These are phyloP conservation scores for Drosophila sulfurigaster DNA, from an alignment of 1,140 invertebrate genomes.

Conservation along the genomic window DNA sequence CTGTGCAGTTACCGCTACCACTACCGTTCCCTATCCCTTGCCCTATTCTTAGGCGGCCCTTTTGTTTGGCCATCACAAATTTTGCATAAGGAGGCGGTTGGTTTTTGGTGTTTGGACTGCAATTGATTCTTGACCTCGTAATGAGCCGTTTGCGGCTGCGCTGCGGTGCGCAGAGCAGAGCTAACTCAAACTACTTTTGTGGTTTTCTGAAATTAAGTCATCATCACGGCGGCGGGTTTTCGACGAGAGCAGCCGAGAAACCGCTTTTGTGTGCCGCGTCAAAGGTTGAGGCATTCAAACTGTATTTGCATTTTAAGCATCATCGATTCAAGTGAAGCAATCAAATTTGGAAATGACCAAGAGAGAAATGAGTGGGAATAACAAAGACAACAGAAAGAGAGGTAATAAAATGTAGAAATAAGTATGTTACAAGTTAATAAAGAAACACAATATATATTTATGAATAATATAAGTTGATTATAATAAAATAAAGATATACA, in stretches of 20 bases:
- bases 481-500: too few relatives aligned
- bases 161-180: background rate
- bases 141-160: slow-evolving; percentile 44
- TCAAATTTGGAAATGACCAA: background rate
- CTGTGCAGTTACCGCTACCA: slow-evolving; percentile 29
- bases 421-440: background rate
- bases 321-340: background rate
- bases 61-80: slow-evolving; percentile 25
- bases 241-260: background rate
- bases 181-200: slow-evolving; percentile 30
- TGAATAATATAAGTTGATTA: too few relatives aligned
- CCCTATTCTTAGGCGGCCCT: slow-evolving; percentile 7
- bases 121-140: slow-evolving; percentile 56
- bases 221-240: slow-evolving; percentile 34
- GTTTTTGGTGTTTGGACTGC: slow-evolving; percentile 39
- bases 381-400: background rate
- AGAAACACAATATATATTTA: too few relatives aligned
- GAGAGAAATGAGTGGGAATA: background rate
- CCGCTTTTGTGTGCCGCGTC: slow-evolving; percentile 4
- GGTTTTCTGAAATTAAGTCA: slow-evolving; percentile 47
- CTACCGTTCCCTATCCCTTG: slow-evolving; percentile 1
- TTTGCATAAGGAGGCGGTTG: slow-evolving; percentile 43
- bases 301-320: slow-evolving; percentile 25
- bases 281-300: slow-evolving; percentile 32
- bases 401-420: background rate